Evolutionary conservation across 2,888 invertebrate species (phyloP).

Genomic region (Lymantria monacha): DNA sequence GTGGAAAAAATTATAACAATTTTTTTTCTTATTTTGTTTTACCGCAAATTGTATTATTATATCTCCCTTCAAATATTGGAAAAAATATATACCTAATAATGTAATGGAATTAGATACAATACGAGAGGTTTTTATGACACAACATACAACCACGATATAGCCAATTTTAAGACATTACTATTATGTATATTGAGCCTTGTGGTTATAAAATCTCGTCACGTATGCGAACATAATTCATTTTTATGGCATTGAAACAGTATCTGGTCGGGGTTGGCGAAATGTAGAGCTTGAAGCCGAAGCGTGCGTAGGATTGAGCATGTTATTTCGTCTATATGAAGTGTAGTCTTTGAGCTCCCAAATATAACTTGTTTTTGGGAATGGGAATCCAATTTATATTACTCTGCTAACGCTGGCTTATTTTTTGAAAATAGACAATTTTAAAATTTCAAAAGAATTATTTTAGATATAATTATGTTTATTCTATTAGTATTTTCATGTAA

Average conservation of each 20-base stretch:
- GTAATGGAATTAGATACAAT: neutral
- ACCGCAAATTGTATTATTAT: no score
- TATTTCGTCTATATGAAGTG: neutral
- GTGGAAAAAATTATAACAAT: no score
- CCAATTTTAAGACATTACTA: conserved; percentile 18
- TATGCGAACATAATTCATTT: neutral
- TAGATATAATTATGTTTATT: no score
- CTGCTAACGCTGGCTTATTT: no score
- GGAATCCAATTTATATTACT: neutral
- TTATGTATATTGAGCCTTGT: neutral
- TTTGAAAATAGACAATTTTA: no score
- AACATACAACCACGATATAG: conserved; percentile 6
- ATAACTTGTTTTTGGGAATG: neutral
- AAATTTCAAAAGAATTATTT: no score
- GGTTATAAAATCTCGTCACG: neutral
- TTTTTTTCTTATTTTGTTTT: no score
- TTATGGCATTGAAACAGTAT: neutral
- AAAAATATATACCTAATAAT: no score
- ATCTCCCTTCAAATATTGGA: no score
- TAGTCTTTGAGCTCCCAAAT: neutral
- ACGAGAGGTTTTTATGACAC: conserved; percentile 2
- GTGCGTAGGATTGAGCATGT: neutral
- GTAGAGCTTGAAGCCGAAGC: neutral
- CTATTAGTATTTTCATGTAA: no score
- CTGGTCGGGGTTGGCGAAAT: neutral